Percentiles rank a stretch among this genome's conserved stretches.
Conservation (phyloP, 2,113 vertebrate genomes). For the Rutilus rutilus region DNA sequence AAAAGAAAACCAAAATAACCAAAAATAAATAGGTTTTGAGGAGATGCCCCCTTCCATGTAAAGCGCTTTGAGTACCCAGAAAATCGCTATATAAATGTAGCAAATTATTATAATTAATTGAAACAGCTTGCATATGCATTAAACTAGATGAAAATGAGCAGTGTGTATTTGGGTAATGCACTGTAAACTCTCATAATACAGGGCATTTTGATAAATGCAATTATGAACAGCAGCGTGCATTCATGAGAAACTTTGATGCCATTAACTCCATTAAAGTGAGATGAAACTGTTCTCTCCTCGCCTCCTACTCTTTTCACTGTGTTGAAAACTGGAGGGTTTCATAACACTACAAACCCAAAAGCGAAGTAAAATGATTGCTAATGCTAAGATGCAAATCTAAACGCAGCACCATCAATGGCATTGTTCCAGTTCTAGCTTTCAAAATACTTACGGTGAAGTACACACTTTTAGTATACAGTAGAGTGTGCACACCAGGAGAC, state of each 20-base stretch:
- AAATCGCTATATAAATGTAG: too few relatives aligned
- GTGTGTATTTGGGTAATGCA: background rate
- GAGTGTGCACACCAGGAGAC: background rate
- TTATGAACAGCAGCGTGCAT: background rate
- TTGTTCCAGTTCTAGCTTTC: background rate
- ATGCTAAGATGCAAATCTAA: background rate
- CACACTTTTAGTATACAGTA: background rate
- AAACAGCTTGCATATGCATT: background rate
- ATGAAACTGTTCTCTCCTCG: background rate
- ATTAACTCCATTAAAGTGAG: background rate
- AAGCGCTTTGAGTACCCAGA: too few relatives aligned
- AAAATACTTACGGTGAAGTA: background rate
- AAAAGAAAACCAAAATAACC: too few relatives aligned
- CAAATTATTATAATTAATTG: too few relatives aligned
- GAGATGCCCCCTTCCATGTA: too few relatives aligned
- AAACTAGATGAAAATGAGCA: background rate
- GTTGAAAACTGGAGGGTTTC: background rate
- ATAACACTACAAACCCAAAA: background rate
- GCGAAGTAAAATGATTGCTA: background rate
- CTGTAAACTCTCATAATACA: background rate
- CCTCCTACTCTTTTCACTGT: background rate
- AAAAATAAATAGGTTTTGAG: too few relatives aligned
- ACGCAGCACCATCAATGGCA: background rate
- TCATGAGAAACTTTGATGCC: conserved; percentile 5
- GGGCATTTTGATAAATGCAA: background rate